These are phyloP conservation scores for Coracias cyanogaster DNA, from an alignment of 2,797 vertebrate genomes.

Conservation along the genomic window DNA sequence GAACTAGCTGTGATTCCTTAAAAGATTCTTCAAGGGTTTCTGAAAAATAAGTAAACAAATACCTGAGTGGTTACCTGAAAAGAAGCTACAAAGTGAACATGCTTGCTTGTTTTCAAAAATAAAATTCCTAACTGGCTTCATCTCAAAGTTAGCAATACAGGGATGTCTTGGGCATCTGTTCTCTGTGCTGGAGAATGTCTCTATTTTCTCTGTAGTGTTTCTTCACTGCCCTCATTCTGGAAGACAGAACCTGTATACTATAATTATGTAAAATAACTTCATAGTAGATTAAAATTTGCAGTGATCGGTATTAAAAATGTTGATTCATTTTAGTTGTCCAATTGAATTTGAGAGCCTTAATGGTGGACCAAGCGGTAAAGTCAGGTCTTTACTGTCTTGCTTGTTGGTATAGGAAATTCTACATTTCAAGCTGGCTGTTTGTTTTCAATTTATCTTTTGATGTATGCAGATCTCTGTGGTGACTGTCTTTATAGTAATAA, in stretches of 20 bases:
- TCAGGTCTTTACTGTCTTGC: background rate
- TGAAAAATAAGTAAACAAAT: constrained; percentile 57
- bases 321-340: background rate
- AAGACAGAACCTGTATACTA: background rate
- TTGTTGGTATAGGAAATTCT: background rate
- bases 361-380: background rate
- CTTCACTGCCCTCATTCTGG: background rate
- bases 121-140: background rate
- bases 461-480: background rate
- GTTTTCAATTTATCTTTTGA: background rate
- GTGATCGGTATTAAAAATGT: background rate
- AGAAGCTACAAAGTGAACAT: background rate
- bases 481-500: background rate
- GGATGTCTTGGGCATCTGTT: background rate
- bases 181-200: background rate
- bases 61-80: background rate
- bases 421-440: background rate
- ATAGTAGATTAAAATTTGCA: background rate
- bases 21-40: constrained; percentile 83
- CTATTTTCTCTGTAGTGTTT: background rate
- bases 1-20: constrained; percentile 80
- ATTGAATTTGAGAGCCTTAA: background rate
- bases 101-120: background rate
- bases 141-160: background rate
- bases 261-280: background rate